Conservation (phyloP, 2,888 invertebrate genomes). For the Hypselothyrea guttata region DNA sequence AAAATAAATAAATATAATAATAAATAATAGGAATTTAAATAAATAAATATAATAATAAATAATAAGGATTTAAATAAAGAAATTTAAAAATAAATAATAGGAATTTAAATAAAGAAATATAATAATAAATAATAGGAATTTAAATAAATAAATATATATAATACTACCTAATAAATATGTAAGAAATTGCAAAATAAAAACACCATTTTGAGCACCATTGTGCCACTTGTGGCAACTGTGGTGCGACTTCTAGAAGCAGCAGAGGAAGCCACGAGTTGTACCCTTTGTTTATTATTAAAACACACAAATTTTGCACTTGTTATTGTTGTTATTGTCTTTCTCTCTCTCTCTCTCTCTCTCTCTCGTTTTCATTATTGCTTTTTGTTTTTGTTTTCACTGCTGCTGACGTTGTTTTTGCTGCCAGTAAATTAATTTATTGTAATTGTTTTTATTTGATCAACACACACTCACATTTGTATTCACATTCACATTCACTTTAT, state of each 20-base stretch:
- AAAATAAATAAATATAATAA: no score
- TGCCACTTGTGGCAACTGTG: not conserved
- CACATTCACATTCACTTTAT: conserved; percentile 2
- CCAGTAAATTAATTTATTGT: conserved; percentile 58
- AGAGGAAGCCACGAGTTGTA: not conserved
- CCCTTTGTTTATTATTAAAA: not conserved
- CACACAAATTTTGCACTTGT: not conserved
- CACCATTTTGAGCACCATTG: no score
- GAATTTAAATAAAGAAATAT: no score
- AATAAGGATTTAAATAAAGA: no score
- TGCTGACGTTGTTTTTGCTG: conserved; percentile 33
- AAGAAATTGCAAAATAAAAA: no score
- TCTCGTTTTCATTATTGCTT: conserved; percentile 28
- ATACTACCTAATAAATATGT: no score
- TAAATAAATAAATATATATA: no score
- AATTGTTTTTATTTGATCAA: conserved; percentile 45
- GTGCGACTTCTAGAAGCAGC: not conserved
- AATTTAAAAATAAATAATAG: no score
- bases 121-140: no score
- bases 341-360: no score
- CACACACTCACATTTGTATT: conserved; percentile 8
- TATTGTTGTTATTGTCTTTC: conserved; percentile 8
- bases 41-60: no score
- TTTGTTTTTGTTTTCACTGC: conserved; percentile 7
- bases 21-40: no score